These are phyloP conservation scores for Otolemur garnettii DNA, from an alignment of 2,113 vertebrate species.

Conservation along the genomic window DNA sequence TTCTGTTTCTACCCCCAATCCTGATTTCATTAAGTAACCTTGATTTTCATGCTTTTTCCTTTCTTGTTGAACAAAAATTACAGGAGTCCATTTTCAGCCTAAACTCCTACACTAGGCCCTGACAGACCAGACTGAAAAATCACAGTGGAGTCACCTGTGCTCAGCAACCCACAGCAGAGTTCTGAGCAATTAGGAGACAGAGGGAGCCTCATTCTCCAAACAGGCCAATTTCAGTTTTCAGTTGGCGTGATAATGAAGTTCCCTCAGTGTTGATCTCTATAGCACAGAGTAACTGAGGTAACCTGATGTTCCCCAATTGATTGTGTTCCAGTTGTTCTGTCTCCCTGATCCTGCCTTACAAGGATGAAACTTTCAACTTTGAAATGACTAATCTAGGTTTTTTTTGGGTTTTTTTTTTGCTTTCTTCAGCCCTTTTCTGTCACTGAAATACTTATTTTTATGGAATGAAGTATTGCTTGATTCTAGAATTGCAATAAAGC, in stretches of 20 bases:
- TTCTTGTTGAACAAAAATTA: background rate
- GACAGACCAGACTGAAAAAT: background rate
- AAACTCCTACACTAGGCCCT: background rate
- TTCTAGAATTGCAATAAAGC: background rate
- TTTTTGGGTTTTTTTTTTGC: background rate
- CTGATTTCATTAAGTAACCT: conserved; percentile 10
- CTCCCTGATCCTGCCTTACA: background rate
- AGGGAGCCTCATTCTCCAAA: background rate
- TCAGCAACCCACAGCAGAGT: background rate
- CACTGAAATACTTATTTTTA: background rate
- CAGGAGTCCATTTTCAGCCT: background rate
- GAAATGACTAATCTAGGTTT: background rate
- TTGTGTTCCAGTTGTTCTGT: background rate
- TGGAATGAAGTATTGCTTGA: background rate
- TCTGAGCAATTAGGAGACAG: background rate
- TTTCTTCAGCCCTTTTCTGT: background rate
- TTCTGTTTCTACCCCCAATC: background rate
- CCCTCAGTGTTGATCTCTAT: background rate
- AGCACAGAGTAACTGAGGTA: background rate
- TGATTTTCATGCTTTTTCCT: background rate
- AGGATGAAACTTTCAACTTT: background rate
- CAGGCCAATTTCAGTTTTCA: background rate
- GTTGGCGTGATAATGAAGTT: background rate
- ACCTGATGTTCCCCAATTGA: background rate
- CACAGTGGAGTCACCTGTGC: background rate